Base-by-base conservation (phyloP, 2,888 invertebrate species). In the Acanthopleura granulata region DNA sequence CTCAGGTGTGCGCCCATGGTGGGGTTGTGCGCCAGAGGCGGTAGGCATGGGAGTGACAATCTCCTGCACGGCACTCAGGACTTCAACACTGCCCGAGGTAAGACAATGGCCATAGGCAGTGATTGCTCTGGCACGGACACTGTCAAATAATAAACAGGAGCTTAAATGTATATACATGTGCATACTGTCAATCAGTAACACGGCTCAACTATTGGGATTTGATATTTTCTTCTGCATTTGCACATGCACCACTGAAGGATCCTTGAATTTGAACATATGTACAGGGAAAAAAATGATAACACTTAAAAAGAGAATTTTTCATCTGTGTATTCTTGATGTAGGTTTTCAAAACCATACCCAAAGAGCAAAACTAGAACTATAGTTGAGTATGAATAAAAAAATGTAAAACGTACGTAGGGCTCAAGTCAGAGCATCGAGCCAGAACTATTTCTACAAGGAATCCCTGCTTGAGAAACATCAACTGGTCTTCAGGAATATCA, bases 101-200 rank as follows among this genome's bases (percentile, higher is more conserved):
- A 87, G 82, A 40, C 93, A 91, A 71, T 93, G 92, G 0, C 93
- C 91, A 72, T 94, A 91, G 16, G 93, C 91, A 4, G 91, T 86
- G 79, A 94, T 91, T 3, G 94, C 94, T 85, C 93, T 93, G 70
- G 93, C 92, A 70, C 94, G 91, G 62, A 94, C 92, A 49, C 89
- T 89, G 80, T 57, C 12, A 3, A 57, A 57, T 57, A 57, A 51
- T 51, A 51, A 51, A 14, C 14, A 51, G 14, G 18, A 15, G 14
- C 12, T 9, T 57, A 57, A 57, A 57, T 12, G 57, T 57, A 18
- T n/a, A n/a, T 40, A 40, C 40, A 40, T 3, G 40, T 6, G 9
- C 40, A 40, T n/a, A n/a, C n/a, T n/a, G n/a, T n/a, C n/a, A n/a
- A n/a, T n/a, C n/a, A n/a, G n/a, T n/a, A n/a, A n/a, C n/a, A n/a